A percentile compares a stretch with the other conserved stretches of the same genome.
Conservation (phyloP, 2,113 vertebrate species). For the Myiagra hebetior region DNA sequence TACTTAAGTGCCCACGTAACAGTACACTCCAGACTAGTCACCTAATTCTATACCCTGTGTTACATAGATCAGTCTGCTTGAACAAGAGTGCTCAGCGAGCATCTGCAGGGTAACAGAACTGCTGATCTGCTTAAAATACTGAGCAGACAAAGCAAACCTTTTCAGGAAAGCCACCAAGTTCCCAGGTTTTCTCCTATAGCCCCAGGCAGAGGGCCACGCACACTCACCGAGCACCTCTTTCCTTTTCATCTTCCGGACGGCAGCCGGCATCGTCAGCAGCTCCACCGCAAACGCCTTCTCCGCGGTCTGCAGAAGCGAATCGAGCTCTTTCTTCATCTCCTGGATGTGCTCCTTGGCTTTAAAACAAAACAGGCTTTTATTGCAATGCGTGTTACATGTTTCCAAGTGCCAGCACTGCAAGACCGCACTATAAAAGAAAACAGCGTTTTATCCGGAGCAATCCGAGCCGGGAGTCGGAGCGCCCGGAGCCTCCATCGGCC, state of each 20-base stretch:
- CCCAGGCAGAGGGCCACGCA: not conserved
- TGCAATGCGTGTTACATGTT: fast-evolving
- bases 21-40: not conserved
- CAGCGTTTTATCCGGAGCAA: not conserved
- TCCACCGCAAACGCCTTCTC: slow-evolving; percentile 54
- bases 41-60: not conserved
- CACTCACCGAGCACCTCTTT: slow-evolving; percentile 53
- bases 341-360: slow-evolving; percentile 45
- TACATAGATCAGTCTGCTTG: not conserved
- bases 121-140: not conserved
- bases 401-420: fast-evolving
- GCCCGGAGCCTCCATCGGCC: not conserved
- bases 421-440: fast-evolving
- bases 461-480: not conserved
- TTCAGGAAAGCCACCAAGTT: not conserved
- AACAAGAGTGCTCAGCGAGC: not conserved
- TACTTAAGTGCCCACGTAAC: not conserved
- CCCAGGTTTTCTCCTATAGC: not conserved
- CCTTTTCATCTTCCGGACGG: slow-evolving; percentile 52
- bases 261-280: slow-evolving; percentile 37
- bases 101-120: not conserved
- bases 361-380: not conserved
- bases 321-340: slow-evolving; percentile 57
- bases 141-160: not conserved
- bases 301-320: slow-evolving; percentile 14